A percentile compares a stretch with the other conserved stretches of the same genome.
Evolutionary conservation across 2,888 invertebrate species (phyloP).

Genomic region (Cantharis nigra): DNA sequence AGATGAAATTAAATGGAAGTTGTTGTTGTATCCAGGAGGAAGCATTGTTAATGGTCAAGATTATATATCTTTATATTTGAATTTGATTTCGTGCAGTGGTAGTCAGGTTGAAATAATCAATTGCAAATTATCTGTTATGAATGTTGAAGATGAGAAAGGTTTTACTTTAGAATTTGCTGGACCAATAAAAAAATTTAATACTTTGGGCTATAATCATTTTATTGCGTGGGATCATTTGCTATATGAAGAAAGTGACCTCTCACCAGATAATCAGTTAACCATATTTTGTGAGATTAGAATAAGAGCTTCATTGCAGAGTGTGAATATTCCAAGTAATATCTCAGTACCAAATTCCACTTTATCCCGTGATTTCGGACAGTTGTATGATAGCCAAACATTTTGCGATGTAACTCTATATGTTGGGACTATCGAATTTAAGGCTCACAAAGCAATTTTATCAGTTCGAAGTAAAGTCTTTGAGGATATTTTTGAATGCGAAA

Average conservation of each 20-base stretch:
- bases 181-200: neutral
- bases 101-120: neutral
- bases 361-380: neutral
- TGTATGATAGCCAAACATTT: neutral
- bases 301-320: neutral
- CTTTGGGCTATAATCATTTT: neutral
- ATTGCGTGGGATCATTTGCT: neutral
- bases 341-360: neutral
- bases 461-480: neutral
- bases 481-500: neutral
- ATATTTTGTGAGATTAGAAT: neutral
- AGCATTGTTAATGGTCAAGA: neutral
- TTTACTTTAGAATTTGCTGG: neutral
- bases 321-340: neutral
- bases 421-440: neutral
- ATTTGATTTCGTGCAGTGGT: neutral
- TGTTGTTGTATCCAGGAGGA: neutral
- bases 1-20: neutral
- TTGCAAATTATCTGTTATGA: neutral
- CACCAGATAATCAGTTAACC: neutral
- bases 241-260: neutral
- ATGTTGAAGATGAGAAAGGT: neutral
- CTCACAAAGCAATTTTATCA: neutral
- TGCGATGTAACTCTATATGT: neutral
- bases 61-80: neutral